Percentiles rank a stretch among this genome's conserved stretches.
Conservation (phyloP, 2,888 invertebrate genomes). For the Sminthurides aquaticus region DNA sequence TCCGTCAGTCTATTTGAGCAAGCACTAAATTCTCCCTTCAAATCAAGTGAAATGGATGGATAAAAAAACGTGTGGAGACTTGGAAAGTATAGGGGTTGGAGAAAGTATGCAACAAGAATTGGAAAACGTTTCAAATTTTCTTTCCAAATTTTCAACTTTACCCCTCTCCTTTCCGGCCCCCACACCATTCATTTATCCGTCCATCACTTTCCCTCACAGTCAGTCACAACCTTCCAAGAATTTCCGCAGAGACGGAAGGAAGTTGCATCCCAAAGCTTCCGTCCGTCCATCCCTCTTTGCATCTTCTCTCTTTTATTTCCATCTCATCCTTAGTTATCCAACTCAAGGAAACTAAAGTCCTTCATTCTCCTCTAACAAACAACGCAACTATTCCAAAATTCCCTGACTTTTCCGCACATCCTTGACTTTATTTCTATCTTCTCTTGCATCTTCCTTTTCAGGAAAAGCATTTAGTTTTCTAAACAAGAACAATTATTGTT, state of each 20-base stretch:
- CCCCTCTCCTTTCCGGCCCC: no score
- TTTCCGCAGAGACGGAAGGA: background rate
- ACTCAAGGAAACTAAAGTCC: background rate
- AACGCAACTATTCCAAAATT: no score
- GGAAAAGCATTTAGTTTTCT: background rate
- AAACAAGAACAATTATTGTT: background rate
- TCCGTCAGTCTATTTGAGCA: constrained; percentile 22
- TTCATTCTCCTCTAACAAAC: background rate
- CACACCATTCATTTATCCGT: background rate
- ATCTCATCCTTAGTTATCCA: background rate
- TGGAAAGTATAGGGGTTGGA: background rate
- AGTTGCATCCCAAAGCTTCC: background rate
- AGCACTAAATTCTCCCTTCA: constrained; percentile 23
- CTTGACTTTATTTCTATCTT: background rate
- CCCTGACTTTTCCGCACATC: no score
- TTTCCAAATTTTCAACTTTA: no score
- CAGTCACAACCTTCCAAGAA: background rate
- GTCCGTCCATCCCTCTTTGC: background rate
- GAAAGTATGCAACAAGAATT: background rate
- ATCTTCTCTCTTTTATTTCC: background rate
- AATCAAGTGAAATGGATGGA: constrained; percentile 24
- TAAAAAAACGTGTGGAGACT: background rate
- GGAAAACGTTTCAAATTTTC: background rate
- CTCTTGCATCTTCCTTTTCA: background rate
- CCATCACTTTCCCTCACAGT: background rate